Evolutionary conservation across 53 echinoderm and acorn worm species (phyloP).

Genomic region (Holothuria leucospilota): DNA sequence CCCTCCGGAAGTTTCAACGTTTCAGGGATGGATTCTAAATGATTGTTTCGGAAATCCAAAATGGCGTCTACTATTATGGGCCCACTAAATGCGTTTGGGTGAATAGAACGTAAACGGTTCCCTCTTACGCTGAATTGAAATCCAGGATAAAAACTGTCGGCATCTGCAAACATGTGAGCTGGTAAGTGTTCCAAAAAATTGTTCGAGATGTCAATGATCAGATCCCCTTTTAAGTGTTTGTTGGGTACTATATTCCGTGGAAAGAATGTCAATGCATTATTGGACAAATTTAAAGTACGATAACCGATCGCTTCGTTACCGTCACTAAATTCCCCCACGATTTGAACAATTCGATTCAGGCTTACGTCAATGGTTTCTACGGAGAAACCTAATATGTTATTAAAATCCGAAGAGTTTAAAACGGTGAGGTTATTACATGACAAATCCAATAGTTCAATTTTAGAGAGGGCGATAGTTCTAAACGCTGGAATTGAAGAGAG

Average conservation of each 20-base stretch:
- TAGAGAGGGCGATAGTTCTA: constrained; percentile 4
- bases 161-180: constrained; percentile 2
- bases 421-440: constrained; percentile 28
- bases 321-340: constrained; percentile 34
- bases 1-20: background rate
- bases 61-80: constrained; percentile 10
- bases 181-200: constrained; percentile 12
- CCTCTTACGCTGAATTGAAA: background rate
- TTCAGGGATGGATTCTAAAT: constrained; percentile 3
- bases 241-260: constrained; percentile 14
- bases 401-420: constrained; percentile 34
- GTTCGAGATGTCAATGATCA: constrained; percentile 22
- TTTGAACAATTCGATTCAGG: background rate
- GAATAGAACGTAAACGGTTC: background rate
- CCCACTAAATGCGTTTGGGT: constrained; percentile 10
- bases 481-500: constrained; percentile 1
- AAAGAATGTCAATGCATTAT: constrained; percentile 15
- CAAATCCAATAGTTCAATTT: constrained; percentile 25
- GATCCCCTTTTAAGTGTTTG: background rate
- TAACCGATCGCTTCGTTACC: constrained; percentile 16
- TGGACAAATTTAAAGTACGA: constrained; percentile 26
- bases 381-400: background rate
- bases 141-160: background rate
- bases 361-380: constrained; percentile 32
- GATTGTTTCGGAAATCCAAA: constrained; percentile 29